These are phyloP conservation scores for Amphipyra berbera DNA, from an alignment of 2,888 invertebrate species.

Conservation along the genomic window DNA sequence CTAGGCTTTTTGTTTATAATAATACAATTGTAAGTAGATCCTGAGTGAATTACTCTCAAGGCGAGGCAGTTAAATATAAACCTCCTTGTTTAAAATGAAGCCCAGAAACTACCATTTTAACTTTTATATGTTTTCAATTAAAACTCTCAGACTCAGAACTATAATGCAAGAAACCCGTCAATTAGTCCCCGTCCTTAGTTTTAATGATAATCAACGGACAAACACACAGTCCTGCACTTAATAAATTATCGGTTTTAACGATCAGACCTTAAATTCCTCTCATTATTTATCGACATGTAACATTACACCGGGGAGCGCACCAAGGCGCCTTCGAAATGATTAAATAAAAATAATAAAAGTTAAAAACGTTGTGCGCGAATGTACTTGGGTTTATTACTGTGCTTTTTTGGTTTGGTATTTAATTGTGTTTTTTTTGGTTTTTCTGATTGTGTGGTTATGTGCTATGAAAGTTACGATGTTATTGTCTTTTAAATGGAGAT, in stretches of 20 bases:
- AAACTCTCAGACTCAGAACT: slow-evolving; percentile 6
- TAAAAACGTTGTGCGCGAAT: slow-evolving; percentile 40
- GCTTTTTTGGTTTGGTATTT: slow-evolving; percentile 10
- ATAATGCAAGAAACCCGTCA: slow-evolving; percentile 30
- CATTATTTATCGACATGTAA: slow-evolving; percentile 61
- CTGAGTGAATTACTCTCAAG: not conserved
- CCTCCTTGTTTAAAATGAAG: not conserved
- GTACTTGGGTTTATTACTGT: slow-evolving; percentile 22
- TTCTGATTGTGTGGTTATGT: slow-evolving; percentile 6
- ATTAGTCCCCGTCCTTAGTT: slow-evolving; percentile 46
- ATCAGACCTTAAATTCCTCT: slow-evolving; percentile 53
- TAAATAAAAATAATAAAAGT: slow-evolving; percentile 29
- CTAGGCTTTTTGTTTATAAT: too few relatives aligned
- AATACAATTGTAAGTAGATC: too few relatives aligned
- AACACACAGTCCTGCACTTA: slow-evolving; percentile 35
- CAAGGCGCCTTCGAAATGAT: slow-evolving; percentile 42
- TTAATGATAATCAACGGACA: slow-evolving; percentile 48
- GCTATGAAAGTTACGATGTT: not conserved
- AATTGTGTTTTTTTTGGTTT: slow-evolving; percentile 6
- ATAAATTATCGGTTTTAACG: slow-evolving; percentile 60
- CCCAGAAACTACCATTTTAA: not conserved
- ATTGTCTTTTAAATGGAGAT: too few relatives aligned
- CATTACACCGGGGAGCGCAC: slow-evolving; percentile 49
- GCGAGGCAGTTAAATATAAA: not conserved
- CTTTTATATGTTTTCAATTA: slow-evolving; percentile 26